Conservation (phyloP, 2,113 vertebrate species). For the Datnioides undecimradiatus region DNA sequence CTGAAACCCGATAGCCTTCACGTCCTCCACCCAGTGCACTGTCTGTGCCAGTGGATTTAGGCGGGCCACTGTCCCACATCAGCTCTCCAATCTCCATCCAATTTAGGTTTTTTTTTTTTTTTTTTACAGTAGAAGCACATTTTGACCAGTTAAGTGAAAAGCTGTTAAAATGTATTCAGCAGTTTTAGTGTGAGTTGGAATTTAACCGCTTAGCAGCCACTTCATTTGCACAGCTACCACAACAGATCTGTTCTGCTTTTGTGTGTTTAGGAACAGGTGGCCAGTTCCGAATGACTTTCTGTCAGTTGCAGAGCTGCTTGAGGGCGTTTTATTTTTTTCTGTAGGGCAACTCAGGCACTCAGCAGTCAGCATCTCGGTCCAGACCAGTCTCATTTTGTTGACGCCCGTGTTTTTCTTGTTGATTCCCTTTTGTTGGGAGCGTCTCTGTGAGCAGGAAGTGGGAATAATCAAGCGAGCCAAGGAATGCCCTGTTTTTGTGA, state of each 20-base stretch:
- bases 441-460: constrained; percentile 73
- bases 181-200: not conserved
- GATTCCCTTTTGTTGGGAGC: constrained; percentile 78
- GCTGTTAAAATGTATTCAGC: not conserved
- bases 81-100: constrained; percentile 4
- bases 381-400: constrained; percentile 59
- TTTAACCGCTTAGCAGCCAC: not conserved
- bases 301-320: constrained; percentile 5
- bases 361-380: constrained; percentile 11
- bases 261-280: constrained; percentile 22
- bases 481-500: constrained; percentile 81
- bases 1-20: constrained; percentile 49
- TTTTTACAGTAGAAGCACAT: not conserved
- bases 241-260: constrained; percentile 12
- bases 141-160: not conserved
- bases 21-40: constrained; percentile 5
- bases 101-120: too few species aligned
- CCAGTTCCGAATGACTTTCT: not conserved
- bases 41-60: constrained; percentile 24
- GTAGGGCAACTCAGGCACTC: not conserved
- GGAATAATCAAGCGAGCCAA: constrained; percentile 79
- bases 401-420: constrained; percentile 78
- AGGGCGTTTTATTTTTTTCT: constrained; percentile 22
- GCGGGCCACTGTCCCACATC: constrained; percentile 1
- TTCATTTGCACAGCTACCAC: constrained; percentile 11